Evolutionary conservation across 2,797 vertebrate genomes (phyloP), one percentile per base, ranked within the genome.

Genomic region (Bovichtus diacanthus): DNA sequence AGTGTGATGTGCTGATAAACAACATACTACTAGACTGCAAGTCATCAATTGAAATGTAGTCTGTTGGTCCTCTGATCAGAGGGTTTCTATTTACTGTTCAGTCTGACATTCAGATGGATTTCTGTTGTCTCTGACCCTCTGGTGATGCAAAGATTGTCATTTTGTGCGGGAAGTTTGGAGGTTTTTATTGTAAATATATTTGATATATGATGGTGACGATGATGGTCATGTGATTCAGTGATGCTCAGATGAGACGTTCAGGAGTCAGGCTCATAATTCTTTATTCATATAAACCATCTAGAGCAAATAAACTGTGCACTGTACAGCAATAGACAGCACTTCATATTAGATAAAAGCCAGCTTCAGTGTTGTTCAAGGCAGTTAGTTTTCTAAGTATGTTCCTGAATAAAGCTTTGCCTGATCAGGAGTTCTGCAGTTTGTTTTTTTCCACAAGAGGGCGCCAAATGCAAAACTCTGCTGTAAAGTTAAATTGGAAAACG

Each of bases 141-240:
- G 64, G 13, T 70, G 59, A 49, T 70, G 36, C 46, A 71, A 56
- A 78, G 61, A 47, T 70, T 44, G 50, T 63, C 19, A 47, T 21
- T 59, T 47, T 73, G 36, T 29, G 41, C 9, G 12, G 27, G 54
- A 74, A 67, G 27, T 49, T 69, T 5, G 50, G 39, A 74, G 61
- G 51, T 65, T 80, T 80, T 76, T 68, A 69, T 74, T 82, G 76
- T 76, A 84, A 82, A 83, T 84, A 78, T 73, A 31, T 74, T 72
- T 72, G 66, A 79, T 78, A 65, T 50, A 55, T 70, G 62, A 68
- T 51, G 58, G n/a, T 69, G 54, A 25, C 34, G 27, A 51, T 31
- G n/a, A 55, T 13, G 23, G 55, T 53, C 9, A 38, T 29, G 55
- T 58, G 41, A 15, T 38, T 69, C 54, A 58, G 62, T 66, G 43